Conservation (phyloP, 2,797 vertebrate species). For the Sciurus carolinensis region DNA sequence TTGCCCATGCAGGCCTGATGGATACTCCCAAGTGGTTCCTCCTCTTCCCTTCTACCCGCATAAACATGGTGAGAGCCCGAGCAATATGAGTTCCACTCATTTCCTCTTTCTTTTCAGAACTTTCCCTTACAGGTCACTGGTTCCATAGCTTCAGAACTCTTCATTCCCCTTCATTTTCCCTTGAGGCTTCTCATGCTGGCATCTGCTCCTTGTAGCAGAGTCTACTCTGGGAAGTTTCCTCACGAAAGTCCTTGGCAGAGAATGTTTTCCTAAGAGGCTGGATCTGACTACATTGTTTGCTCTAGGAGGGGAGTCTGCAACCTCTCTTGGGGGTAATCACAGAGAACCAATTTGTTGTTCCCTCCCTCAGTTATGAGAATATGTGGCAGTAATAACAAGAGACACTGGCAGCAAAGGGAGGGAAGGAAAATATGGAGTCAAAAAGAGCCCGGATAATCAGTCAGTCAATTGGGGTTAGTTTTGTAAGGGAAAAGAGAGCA, state of each 20-base stretch:
- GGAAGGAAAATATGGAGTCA: background rate
- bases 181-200: background rate
- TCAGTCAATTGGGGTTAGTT: background rate
- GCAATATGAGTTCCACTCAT: background rate
- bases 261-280: background rate
- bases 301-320: background rate
- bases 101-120: conserved; percentile 16
- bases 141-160: background rate
- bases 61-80: background rate
- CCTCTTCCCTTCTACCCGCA: background rate
- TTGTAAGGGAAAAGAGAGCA: background rate
- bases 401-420: background rate
- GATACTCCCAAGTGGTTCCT: background rate
- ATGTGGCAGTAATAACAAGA: conserved; percentile 46
- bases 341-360: background rate
- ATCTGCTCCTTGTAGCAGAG: background rate
- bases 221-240: background rate
- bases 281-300: background rate
- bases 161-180: background rate
- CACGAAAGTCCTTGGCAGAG: background rate
- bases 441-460: background rate
- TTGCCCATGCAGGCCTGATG: background rate
- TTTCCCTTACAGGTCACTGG: background rate
- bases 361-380: background rate
- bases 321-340: background rate